A percentile compares a stretch with the other conserved stretches of the same genome.
phyloP scores from a whole-genome alignment of 1,140 invertebrate species.

The Cheumatopsyche charites region DNA sequence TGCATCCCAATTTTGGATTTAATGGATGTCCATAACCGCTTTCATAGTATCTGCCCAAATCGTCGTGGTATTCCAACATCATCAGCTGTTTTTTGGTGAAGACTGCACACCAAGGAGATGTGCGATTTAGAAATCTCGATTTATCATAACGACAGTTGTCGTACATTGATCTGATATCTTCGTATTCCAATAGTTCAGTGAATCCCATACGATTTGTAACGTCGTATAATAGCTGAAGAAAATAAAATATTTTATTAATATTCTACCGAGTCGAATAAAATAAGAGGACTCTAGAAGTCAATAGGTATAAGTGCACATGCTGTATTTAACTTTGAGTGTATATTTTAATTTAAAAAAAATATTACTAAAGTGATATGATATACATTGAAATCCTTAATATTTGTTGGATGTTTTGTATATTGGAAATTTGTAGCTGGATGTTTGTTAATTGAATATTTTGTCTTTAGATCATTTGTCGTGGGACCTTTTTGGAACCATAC shows the following conservation, averaged over 20 bases:
- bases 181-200: not conserved
- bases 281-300: too few species aligned
- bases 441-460: too few species aligned
- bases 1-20: constrained; percentile 72
- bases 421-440: too few species aligned
- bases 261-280: too few species aligned
- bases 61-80: constrained; percentile 77
- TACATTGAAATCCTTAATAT: too few species aligned
- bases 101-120: constrained; percentile 75
- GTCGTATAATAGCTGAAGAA: not conserved
- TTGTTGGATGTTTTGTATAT: too few species aligned
- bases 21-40: constrained; percentile 70
- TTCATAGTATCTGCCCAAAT: constrained; percentile 77
- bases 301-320: too few species aligned
- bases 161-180: constrained; percentile 35
- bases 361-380: too few species aligned
- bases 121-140: constrained; percentile 66
- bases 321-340: not conserved
- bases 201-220: constrained; percentile 14
- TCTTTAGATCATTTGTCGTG: too few species aligned
- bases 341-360: too few species aligned
- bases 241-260: too few species aligned
- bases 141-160: constrained; percentile 74
- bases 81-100: constrained; percentile 73
- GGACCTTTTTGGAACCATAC: too few species aligned